Evolutionary conservation across 2,888 invertebrate genomes (phyloP).

Genomic region (Drosophila affinis): DNA sequence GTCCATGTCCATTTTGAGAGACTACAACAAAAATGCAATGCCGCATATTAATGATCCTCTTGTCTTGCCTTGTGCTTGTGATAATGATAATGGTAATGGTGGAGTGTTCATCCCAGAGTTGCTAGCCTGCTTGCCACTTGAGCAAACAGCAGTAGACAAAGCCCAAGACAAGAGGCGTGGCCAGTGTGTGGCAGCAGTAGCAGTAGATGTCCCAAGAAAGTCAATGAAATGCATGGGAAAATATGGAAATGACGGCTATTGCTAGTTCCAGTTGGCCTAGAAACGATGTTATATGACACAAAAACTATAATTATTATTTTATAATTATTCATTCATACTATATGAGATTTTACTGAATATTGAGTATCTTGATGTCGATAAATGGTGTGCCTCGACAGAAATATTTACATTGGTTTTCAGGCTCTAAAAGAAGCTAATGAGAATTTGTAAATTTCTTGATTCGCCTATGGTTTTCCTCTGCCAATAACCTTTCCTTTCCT

Average conservation of each 20-base stretch:
- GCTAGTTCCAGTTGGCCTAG: neutral
- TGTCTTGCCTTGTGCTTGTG: conserved; percentile 38
- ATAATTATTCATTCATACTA: neutral
- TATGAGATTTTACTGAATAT: neutral
- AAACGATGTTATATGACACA: neutral
- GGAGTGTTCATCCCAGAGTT: conserved; percentile 15
- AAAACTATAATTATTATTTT: neutral
- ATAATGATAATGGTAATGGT: conserved; percentile 33
- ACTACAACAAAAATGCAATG: conserved; percentile 27
- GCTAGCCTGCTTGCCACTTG: conserved; percentile 22
- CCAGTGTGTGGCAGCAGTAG: conserved; percentile 11
- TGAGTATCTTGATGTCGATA: neutral
- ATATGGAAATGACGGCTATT: neutral
- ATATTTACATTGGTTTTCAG: too few relatives aligned
- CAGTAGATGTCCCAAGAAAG: conserved; percentile 11
- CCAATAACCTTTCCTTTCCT: neutral
- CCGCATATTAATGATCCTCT: conserved; percentile 65
- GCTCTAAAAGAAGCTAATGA: neutral
- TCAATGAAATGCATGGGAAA: conserved; percentile 10
- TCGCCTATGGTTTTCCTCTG: neutral
- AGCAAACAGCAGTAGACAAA: conserved; percentile 24
- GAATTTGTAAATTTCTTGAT: too few relatives aligned
- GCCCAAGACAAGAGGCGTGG: conserved; percentile 8
- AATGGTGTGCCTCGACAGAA: neutral
- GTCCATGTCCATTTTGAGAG: conserved; percentile 25